phyloP scores from a whole-genome alignment of 2,113 vertebrate genomes.

The Oncorhynchus masou region DNA sequence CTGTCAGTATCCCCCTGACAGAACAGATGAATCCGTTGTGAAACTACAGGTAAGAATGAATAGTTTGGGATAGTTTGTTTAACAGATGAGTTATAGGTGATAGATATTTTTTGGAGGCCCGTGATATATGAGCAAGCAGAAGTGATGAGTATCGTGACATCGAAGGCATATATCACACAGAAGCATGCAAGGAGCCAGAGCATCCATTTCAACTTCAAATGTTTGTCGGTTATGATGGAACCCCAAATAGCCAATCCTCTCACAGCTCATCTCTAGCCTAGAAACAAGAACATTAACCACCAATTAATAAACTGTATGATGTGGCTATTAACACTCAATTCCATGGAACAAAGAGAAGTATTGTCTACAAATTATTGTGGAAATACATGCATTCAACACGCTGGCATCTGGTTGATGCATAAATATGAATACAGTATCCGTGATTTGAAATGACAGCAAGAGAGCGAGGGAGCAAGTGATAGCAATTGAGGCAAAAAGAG shows the following conservation, averaged over 20 bases:
- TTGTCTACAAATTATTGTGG: no score
- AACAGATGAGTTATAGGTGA: slow-evolving; percentile 59
- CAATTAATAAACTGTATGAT: not conserved
- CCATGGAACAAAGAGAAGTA: no score
- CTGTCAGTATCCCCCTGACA: slow-evolving; percentile 34
- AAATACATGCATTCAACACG: no score
- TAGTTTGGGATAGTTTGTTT: slow-evolving; percentile 52
- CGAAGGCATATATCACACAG: slow-evolving; percentile 55
- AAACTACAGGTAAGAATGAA: slow-evolving; percentile 46
- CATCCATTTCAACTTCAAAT: slow-evolving; percentile 55
- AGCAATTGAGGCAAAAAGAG: not conserved
- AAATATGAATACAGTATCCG: not conserved
- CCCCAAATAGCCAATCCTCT: not conserved
- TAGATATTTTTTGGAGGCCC: slow-evolving; percentile 46
- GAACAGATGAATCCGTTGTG: slow-evolving; percentile 52
- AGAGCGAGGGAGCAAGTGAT: not conserved
- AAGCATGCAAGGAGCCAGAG: slow-evolving; percentile 34
- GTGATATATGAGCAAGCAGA: slow-evolving; percentile 70
- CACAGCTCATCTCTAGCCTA: not conserved
- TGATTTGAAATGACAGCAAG: not conserved
- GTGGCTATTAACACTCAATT: no score
- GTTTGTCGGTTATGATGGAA: slow-evolving; percentile 30
- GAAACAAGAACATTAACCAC: not conserved
- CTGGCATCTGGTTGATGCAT: not conserved
- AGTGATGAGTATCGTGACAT: slow-evolving; percentile 63